Evolutionary conservation across 2,888 invertebrate genomes (phyloP).

Genomic region (Cheilosia soror): DNA sequence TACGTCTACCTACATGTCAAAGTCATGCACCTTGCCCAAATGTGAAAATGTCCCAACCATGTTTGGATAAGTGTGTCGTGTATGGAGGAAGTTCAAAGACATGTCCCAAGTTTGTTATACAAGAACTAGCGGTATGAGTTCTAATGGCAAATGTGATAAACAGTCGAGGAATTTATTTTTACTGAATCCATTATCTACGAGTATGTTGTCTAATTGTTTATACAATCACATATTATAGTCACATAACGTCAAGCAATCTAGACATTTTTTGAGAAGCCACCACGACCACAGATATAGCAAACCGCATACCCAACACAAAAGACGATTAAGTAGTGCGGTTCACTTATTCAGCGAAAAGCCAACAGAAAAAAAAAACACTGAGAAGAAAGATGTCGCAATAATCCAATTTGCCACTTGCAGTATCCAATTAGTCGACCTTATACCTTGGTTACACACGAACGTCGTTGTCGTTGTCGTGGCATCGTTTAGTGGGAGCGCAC

Average conservation of each 20-base stretch:
- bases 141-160: constrained; percentile 7
- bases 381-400: constrained; percentile 74
- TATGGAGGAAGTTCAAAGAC: constrained; percentile 52
- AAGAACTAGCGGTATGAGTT: constrained; percentile 24
- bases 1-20: constrained; percentile 7
- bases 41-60: constrained; percentile 22
- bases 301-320: constrained; percentile 52
- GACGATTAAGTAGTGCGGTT: constrained; percentile 64
- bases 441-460: constrained; percentile 69
- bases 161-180: neutral
- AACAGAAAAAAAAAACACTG: constrained; percentile 10
- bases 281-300: neutral
- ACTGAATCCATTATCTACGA: constrained; percentile 1
- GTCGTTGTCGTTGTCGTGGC: constrained; percentile 49
- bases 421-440: constrained; percentile 78
- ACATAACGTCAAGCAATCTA: constrained; percentile 5
- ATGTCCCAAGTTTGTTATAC: constrained; percentile 23
- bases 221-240: neutral
- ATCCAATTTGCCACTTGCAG: constrained; percentile 76
- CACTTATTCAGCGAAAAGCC: constrained; percentile 65
- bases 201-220: constrained; percentile 4
- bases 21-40: constrained; percentile 8
- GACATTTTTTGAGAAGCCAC: constrained; percentile 22
- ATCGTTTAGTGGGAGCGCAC: constrained; percentile 53
- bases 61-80: constrained; percentile 41